A percentile compares a stretch with the other conserved stretches of the same genome.
Conservation (phyloP, 2,888 invertebrate species). For the Bombylius major region DNA sequence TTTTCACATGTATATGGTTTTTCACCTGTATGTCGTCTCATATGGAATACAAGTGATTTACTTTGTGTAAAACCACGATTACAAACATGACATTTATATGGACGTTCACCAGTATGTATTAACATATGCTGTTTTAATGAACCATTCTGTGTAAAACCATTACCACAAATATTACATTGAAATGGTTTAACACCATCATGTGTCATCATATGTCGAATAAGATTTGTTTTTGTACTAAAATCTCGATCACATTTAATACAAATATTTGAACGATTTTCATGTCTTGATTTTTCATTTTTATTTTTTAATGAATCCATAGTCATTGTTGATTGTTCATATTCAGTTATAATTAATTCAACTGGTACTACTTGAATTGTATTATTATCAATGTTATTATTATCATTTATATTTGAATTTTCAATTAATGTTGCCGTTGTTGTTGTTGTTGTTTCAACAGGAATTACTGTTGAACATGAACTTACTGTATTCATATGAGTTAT, state of each 20-base stretch:
- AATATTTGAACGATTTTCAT: slow-evolving; percentile 13
- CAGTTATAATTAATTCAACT: background rate
- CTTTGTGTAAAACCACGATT: slow-evolving; percentile 27
- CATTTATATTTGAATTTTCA: no score
- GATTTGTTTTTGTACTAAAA: slow-evolving; percentile 29
- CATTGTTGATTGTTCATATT: background rate
- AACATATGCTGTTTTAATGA: slow-evolving; percentile 28
- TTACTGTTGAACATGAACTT: no score
- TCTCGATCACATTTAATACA: slow-evolving; percentile 27
- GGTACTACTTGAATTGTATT: background rate
- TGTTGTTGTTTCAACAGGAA: no score
- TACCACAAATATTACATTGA: slow-evolving; percentile 23
- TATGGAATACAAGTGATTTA: slow-evolving; percentile 27
- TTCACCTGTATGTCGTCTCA: slow-evolving; percentile 28
- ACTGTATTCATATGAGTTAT: no score
- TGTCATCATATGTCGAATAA: slow-evolving; percentile 26
- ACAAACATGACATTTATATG: slow-evolving; percentile 25
- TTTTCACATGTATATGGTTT: slow-evolving; percentile 28
- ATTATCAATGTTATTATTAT: no score
- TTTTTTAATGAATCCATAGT: background rate
- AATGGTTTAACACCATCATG: slow-evolving; percentile 26
- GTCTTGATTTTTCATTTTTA: slow-evolving; percentile 3
- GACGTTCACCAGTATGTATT: slow-evolving; percentile 28
- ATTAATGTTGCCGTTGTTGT: no score
- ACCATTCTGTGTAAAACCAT: slow-evolving; percentile 28